phyloP scores from a whole-genome alignment of 2,797 vertebrate genomes.

The Euphonia xanthogaster region DNA sequence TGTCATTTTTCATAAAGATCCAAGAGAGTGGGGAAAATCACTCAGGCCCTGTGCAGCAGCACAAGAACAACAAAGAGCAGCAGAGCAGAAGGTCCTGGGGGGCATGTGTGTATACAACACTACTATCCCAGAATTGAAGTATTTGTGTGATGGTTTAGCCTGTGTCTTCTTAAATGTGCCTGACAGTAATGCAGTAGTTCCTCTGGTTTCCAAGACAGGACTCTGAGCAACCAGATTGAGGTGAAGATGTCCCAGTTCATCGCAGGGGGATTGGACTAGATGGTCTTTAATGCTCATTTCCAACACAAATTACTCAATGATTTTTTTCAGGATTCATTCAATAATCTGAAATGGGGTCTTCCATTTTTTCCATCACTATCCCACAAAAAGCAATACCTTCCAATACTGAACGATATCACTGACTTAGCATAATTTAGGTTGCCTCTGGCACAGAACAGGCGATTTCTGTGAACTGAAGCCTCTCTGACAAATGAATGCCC shows the following conservation, averaged over 20 bases:
- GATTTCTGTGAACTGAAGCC: neutral
- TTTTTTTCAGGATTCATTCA: neutral
- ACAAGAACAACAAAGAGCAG: neutral
- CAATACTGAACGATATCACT: neutral
- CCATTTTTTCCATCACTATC: neutral
- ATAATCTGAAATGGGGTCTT: neutral
- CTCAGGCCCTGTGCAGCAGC: neutral
- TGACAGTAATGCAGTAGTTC: neutral
- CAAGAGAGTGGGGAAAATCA: neutral
- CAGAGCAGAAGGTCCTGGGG: neutral
- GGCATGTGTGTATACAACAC: neutral
- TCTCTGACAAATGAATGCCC: neutral
- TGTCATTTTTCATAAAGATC: neutral
- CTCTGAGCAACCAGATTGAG: rapidly evolving
- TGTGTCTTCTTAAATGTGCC: neutral
- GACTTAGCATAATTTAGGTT: neutral
- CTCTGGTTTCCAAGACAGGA: neutral
- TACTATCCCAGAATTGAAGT: neutral
- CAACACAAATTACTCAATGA: neutral
- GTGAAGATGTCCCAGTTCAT: neutral
- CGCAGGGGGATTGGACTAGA: neutral
- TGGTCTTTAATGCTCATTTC: neutral
- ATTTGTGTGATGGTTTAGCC: neutral
- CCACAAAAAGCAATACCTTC: neutral
- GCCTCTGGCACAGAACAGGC: neutral